Percentiles rank a stretch among this genome's conserved stretches.
Conservation (phyloP, 1,140 invertebrate species). For the Brachionus angularis region DNA sequence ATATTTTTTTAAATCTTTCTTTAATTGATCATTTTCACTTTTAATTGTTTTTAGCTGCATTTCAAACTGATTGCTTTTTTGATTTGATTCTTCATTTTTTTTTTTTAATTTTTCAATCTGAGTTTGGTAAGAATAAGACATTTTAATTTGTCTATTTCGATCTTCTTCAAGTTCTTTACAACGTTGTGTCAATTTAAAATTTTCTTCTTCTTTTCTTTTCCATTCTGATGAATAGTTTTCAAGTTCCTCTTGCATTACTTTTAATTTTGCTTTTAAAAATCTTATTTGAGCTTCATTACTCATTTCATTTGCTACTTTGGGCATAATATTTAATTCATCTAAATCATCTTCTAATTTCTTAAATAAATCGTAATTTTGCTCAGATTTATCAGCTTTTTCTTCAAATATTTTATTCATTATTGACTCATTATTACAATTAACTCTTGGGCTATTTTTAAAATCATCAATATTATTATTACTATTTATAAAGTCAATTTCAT, state of each 20-base stretch:
- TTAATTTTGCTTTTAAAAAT: slow-evolving; percentile 55
- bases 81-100: slow-evolving; percentile 51
- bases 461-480: slow-evolving; percentile 45
- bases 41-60: slow-evolving; percentile 49
- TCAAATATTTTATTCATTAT: not conserved
- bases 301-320: slow-evolving; percentile 52
- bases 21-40: slow-evolving; percentile 54
- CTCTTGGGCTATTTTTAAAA: not conserved
- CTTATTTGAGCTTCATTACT: slow-evolving; percentile 54
- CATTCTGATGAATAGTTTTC: slow-evolving; percentile 51
- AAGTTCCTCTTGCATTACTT: slow-evolving; percentile 57
- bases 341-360: slow-evolving; percentile 19
- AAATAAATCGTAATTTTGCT: not conserved
- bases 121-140: slow-evolving; percentile 49
- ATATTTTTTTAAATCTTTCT: slow-evolving; percentile 54
- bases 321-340: slow-evolving; percentile 50
- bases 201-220: slow-evolving; percentile 53
- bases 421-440: not conserved
- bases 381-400: not conserved
- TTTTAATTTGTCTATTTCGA: slow-evolving; percentile 48
- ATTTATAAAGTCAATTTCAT: slow-evolving; percentile 8
- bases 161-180: slow-evolving; percentile 55
- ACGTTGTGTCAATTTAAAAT: slow-evolving; percentile 44
- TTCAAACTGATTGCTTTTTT: slow-evolving; percentile 51
- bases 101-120: slow-evolving; percentile 57